Evolutionary conservation across 1,140 invertebrate genomes (phyloP).

Genomic region (Lysiphlebus fabarum): DNA sequence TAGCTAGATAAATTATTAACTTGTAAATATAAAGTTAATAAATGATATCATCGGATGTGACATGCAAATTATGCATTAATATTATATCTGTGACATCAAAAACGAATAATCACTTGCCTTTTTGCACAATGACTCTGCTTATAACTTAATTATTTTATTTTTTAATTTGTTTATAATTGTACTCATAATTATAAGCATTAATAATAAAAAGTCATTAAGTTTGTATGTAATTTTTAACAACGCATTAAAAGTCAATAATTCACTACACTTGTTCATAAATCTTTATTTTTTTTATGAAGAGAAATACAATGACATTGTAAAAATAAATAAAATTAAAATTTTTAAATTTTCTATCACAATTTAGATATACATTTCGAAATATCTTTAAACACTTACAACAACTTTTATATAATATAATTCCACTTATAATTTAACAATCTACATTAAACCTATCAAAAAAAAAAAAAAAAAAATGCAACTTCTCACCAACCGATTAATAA

Average conservation of each 20-base stretch:
- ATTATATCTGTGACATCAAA: not conserved
- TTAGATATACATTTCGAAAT: too few relatives aligned
- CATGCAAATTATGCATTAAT: not conserved
- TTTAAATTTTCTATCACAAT: not conserved
- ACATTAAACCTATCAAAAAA: not conserved
- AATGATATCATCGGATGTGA: too few relatives aligned
- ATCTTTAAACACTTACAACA: too few relatives aligned
- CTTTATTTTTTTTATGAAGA: not conserved
- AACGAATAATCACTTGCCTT: not conserved
- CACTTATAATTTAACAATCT: too few relatives aligned
- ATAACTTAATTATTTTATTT: constrained; percentile 1
- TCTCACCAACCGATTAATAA: not conserved
- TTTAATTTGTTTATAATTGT: constrained; percentile 12
- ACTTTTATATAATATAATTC: too few relatives aligned
- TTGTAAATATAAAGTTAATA: too few relatives aligned
- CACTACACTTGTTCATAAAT: not conserved
- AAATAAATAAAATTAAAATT: constrained; percentile 4
- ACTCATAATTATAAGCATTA: not conserved
- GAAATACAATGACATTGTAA: not conserved
- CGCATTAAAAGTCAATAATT: not conserved
- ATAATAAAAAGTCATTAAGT: too few relatives aligned
- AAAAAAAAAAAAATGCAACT: not conserved
- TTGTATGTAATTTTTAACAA: not conserved
- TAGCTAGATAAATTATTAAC: too few relatives aligned
- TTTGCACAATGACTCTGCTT: constrained; percentile 14